These are phyloP conservation scores for Spilosoma lubricipeda DNA, from an alignment of 2,888 invertebrate genomes.

Conservation along the genomic window DNA sequence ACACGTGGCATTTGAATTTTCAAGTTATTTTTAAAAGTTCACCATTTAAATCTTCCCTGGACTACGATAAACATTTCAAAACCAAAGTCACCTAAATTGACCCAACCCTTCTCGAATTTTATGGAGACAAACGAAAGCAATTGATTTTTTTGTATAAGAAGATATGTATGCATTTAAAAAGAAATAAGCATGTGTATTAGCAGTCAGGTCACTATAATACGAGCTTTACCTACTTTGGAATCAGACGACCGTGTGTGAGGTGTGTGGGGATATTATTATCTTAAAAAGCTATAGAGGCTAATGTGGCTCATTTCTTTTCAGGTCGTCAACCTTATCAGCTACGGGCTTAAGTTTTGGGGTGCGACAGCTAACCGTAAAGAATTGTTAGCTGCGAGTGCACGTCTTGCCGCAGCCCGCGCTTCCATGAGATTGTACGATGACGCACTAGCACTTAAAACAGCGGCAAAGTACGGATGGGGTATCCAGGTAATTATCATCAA, in stretches of 20 bases:
- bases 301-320: slow-evolving; percentile 54
- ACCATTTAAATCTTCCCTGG: no score
- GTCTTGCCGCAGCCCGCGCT: slow-evolving; percentile 91
- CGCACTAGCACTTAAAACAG: slow-evolving; percentile 90
- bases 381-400: slow-evolving; percentile 87
- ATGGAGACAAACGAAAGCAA: no score
- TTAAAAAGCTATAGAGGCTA: neutral
- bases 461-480: slow-evolving; percentile 91
- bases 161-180: no score
- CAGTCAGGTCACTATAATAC: no score
- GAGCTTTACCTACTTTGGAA: neutral
- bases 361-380: slow-evolving; percentile 84
- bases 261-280: neutral
- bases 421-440: slow-evolving; percentile 94
- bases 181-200: no score
- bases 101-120: no score
- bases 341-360: slow-evolving; percentile 90
- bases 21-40: no score
- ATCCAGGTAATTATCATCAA: slow-evolving; percentile 61
- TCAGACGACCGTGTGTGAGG: no score
- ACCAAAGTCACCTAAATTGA: no score
- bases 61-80: no score
- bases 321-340: slow-evolving; percentile 91
- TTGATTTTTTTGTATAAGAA: no score
- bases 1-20: no score